phyloP scores from a whole-genome alignment of 1,140 invertebrate species.

The Trachymyrmex septentrionalis region DNA sequence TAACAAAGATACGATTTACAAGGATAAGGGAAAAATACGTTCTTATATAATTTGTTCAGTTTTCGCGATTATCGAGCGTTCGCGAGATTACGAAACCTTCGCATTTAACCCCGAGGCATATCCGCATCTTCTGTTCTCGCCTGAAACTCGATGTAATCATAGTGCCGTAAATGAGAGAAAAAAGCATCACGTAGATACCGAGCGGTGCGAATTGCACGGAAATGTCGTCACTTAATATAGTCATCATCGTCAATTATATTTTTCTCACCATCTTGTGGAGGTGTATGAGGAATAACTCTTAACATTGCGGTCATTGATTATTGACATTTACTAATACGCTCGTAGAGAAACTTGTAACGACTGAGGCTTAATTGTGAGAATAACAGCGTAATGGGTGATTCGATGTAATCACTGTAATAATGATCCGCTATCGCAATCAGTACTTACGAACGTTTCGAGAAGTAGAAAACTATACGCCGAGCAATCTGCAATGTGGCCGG shows the following conservation, averaged over 20 bases:
- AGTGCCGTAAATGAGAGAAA: not conserved
- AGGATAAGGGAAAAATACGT: not conserved
- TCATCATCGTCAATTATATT: slow-evolving; percentile 54
- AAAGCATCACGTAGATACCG: slow-evolving; percentile 9
- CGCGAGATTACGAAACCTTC: not conserved
- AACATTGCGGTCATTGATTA: slow-evolving; percentile 13
- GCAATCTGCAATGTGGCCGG: not conserved
- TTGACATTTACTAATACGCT: slow-evolving; percentile 30
- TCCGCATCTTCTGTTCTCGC: not conserved
- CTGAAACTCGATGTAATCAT: slow-evolving; percentile 23
- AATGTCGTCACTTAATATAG: slow-evolving; percentile 47
- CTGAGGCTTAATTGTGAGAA: slow-evolving; percentile 38
- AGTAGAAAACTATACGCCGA: slow-evolving; percentile 26
- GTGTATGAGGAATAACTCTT: not conserved
- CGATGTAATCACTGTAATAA: slow-evolving; percentile 45
- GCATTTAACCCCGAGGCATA: slow-evolving; percentile 27
- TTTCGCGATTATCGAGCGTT: not conserved
- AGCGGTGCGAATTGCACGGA: slow-evolving; percentile 26
- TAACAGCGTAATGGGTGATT: slow-evolving; percentile 45
- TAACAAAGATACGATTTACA: not conserved
- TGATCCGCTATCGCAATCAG: slow-evolving; percentile 39
- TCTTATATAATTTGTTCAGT: not conserved
- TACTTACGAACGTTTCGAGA: slow-evolving; percentile 19
- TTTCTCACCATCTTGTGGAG: slow-evolving; percentile 12
- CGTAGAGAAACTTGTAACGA: not conserved